Evolutionary conservation across 2,113 vertebrate species (phyloP).

Genomic region (Cryptotis parvus): DNA sequence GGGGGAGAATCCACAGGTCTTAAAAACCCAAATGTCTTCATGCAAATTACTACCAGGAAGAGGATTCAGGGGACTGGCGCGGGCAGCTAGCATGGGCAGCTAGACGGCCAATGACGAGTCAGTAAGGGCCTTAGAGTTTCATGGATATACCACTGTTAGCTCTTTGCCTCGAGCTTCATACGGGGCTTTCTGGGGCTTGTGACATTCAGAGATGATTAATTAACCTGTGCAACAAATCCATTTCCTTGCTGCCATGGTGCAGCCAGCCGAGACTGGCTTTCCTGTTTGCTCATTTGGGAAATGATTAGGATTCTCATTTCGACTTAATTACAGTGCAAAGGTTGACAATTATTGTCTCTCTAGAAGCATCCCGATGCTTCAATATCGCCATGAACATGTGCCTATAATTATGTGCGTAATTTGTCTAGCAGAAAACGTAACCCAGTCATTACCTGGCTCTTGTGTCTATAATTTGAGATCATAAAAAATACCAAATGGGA

Average conservation of each 20-base stretch:
- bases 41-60: neutral
- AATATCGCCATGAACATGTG: constrained; percentile 85
- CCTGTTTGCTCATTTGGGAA: constrained; percentile 88
- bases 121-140: constrained; percentile 74
- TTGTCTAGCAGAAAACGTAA: constrained; percentile 86
- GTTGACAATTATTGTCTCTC: constrained; percentile 87
- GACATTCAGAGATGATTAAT: constrained; percentile 85
- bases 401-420: constrained; percentile 87
- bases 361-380: constrained; percentile 80
- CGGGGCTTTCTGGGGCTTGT: constrained; percentile 72
- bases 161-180: constrained; percentile 68
- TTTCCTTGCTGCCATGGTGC: constrained; percentile 81
- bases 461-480: constrained; percentile 86
- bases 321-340: constrained; percentile 90
- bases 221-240: constrained; percentile 85
- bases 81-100: neutral
- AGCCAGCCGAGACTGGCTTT: constrained; percentile 82
- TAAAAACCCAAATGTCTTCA: neutral
- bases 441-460: constrained; percentile 85
- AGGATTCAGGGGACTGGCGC: constrained; percentile 59
- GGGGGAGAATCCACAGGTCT: neutral
- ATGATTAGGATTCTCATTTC: constrained; percentile 86
- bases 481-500: constrained; percentile 52
- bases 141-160: constrained; percentile 80
- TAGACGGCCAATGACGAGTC: constrained; percentile 60